phyloP scores from a whole-genome alignment of 2,113 vertebrate species.

The Pimephales promelas region DNA sequence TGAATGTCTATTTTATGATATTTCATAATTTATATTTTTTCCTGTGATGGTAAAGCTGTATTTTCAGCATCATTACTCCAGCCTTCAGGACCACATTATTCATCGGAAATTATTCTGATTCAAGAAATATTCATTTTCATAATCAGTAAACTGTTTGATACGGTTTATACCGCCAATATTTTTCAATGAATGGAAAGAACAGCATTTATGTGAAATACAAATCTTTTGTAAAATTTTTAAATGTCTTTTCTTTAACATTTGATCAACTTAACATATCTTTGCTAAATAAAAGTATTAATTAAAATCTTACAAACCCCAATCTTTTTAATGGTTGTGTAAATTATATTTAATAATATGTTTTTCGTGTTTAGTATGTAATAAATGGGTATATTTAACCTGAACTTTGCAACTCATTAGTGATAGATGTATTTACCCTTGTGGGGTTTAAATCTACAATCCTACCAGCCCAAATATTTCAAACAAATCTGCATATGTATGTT shows the following conservation, averaged over 20 bases:
- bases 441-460: background rate
- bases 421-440: background rate
- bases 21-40: background rate
- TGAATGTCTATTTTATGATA: background rate
- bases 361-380: background rate
- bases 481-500: constrained; percentile 19
- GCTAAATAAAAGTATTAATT: background rate
- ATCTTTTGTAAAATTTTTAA: background rate
- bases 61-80: background rate
- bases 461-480: background rate
- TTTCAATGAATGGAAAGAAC: no score
- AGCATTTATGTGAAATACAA: background rate
- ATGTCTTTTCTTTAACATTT: background rate
- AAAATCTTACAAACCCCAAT: background rate
- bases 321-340: background rate
- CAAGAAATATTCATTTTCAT: background rate
- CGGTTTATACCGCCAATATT: no score
- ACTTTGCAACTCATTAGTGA: background rate
- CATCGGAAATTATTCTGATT: background rate
- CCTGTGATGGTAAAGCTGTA: background rate
- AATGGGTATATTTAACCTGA: background rate
- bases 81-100: background rate
- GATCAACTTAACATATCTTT: background rate
- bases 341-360: background rate
- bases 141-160: background rate